Evolutionary conservation across 1,140 invertebrate genomes (phyloP).

Genomic region (Drosophila melanica): DNA sequence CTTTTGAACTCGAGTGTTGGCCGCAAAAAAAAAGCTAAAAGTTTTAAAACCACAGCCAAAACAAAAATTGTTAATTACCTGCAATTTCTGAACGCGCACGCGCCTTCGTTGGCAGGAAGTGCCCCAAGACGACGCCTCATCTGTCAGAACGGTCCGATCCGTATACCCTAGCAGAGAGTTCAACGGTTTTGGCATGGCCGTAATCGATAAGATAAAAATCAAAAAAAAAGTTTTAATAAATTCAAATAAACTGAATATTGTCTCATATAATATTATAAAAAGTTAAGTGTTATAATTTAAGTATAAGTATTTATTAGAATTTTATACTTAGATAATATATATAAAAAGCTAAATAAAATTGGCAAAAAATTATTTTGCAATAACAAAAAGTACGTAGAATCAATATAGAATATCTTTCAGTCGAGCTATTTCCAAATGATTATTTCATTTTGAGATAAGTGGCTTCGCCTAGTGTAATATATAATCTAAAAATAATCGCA

Average conservation of each 20-base stretch:
- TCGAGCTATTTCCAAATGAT: not conserved
- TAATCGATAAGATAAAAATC: no score
- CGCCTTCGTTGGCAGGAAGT: conserved; percentile 63
- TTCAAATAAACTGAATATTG: not conserved
- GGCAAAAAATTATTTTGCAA: no score
- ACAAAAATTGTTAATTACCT: conserved; percentile 62
- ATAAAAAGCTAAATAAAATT: no score
- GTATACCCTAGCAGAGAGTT: not conserved
- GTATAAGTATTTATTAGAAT: not conserved
- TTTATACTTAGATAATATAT: no score
- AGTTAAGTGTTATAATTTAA: no score
- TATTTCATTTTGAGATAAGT: not conserved
- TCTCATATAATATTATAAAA: no score
- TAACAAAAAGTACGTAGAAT: no score
- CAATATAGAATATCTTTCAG: conserved; percentile 1
- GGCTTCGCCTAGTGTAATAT: not conserved
- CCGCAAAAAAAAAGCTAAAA: conserved; percentile 5
- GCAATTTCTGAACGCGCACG: conserved; percentile 63
- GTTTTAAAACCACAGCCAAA: conserved; percentile 14
- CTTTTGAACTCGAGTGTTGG: conserved; percentile 34
- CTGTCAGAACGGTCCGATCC: conserved; percentile 39
- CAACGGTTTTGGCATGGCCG: not conserved
- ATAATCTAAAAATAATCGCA: not conserved
- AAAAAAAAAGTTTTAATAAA: no score
- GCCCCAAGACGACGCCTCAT: conserved; percentile 47